These are phyloP conservation scores for Dasyprocta punctata DNA, from an alignment of 2,113 vertebrate genomes.

Conservation along the genomic window DNA sequence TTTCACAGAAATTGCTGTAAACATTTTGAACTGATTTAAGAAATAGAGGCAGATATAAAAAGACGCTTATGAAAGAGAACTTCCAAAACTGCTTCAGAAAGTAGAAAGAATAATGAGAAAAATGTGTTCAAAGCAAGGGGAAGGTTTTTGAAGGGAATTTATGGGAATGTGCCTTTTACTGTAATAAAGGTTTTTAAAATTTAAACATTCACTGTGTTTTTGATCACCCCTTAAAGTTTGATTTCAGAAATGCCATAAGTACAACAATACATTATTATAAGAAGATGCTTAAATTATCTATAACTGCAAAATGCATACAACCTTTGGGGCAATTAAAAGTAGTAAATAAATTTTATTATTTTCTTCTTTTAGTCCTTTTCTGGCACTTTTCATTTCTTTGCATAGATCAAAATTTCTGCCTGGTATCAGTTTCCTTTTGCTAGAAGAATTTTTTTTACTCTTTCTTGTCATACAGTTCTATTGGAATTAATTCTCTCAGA, in stretches of 20 bases:
- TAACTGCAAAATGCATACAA: background rate
- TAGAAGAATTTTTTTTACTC: background rate
- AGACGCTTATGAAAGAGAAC: background rate
- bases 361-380: background rate
- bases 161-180: background rate
- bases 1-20: background rate
- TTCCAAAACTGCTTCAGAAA: background rate
- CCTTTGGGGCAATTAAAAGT: background rate
- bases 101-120: background rate
- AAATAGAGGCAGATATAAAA: background rate
- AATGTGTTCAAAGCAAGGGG: background rate
- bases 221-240: background rate
- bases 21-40: background rate
- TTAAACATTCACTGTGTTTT: background rate
- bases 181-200: background rate
- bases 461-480: background rate
- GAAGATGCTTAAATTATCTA: background rate
- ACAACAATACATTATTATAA: background rate
- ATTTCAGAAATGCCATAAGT: background rate
- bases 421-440: background rate
- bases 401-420: background rate
- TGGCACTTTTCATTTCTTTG: background rate
- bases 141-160: background rate
- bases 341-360: background rate
- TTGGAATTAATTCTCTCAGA: background rate